Conservation (phyloP, 2,888 invertebrate species). For the Amaurobius ferox region DNA sequence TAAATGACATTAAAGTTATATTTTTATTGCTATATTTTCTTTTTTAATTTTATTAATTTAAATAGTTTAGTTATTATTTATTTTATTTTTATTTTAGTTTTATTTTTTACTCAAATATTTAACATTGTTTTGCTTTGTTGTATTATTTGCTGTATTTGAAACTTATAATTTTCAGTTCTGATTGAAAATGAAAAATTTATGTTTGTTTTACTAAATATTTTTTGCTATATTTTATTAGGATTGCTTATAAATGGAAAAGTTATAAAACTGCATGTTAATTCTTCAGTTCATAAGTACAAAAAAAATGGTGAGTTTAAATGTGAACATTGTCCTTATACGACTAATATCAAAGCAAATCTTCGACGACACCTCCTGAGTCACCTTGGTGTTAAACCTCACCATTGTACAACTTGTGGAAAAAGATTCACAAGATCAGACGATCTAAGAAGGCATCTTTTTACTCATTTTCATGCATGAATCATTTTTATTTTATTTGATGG, state of each 20-base stretch:
- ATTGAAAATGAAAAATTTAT: too few relatives aligned
- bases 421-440: constrained; percentile 17
- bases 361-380: not conserved
- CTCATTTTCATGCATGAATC: not conserved
- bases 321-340: constrained; percentile 14
- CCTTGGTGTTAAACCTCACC: constrained; percentile 10
- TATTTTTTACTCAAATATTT: not conserved
- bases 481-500: too few relatives aligned
- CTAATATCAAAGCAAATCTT: constrained; percentile 15
- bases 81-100: too few relatives aligned
- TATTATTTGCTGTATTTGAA: not conserved
- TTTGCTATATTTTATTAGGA: not conserved
- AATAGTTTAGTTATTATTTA: not conserved
- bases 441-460: not conserved
- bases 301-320: constrained; percentile 8
- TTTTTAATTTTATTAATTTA: not conserved
- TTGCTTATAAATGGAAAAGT: not conserved
- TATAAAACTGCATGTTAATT: not conserved
- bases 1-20: too few relatives aligned
- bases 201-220: not conserved
- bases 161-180: not conserved
- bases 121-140: not conserved
- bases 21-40: too few relatives aligned
- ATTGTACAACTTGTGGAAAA: constrained; percentile 8
- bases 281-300: not conserved